Evolutionary conservation across 2,797 vertebrate species (phyloP), one percentile per base, ranked within the genome.

Genomic region (Onychomys torridus): DNA sequence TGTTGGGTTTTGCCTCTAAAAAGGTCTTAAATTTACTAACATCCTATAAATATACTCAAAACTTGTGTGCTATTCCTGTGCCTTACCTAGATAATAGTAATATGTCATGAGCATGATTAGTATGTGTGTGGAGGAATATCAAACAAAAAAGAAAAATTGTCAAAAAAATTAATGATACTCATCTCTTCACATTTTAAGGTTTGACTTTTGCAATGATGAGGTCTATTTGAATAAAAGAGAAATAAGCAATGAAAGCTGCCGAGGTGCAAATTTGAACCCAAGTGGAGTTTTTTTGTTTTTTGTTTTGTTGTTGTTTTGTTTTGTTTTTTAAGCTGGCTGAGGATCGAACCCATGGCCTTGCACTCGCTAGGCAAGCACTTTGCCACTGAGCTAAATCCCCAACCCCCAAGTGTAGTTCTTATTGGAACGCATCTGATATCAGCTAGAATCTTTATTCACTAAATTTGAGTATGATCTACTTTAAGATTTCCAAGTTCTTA

Each of bases 141-240:
- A 19, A 63, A 37, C 4, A 76, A 0, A 52, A 82, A 65, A 14
- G 52, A 32, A 81, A 76, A 52, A 7, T n/a, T 1, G 3, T 90
- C 23, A 76, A 40, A 89, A 87, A 87, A 92, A n/a, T 86, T 86
- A 67, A 86, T 82, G 77, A 71, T 27, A 69, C 12, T 87, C 57
- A 85, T 91, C 52, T 78, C 89, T 76, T 69, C 14, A 82, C 59
- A 59, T 94, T 88, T 87, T 29, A 87, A 65, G 21, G 3, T 77
- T 84, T 78, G 86, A 79, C 90, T 81, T 95, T 82, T 65, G 82
- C 67, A 21, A 81, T 79, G 57, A 83, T 55, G 94, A 97, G 88
- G 96, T 96, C 61, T 96, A 40, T 89, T 95, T 87, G 75, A n/a
- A 88, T 79, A 92, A 92, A 93, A 77, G 14, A 23, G 34, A 97